phyloP scores from a whole-genome alignment of 2,888 invertebrate genomes.

The Trichopria drosophilae region DNA sequence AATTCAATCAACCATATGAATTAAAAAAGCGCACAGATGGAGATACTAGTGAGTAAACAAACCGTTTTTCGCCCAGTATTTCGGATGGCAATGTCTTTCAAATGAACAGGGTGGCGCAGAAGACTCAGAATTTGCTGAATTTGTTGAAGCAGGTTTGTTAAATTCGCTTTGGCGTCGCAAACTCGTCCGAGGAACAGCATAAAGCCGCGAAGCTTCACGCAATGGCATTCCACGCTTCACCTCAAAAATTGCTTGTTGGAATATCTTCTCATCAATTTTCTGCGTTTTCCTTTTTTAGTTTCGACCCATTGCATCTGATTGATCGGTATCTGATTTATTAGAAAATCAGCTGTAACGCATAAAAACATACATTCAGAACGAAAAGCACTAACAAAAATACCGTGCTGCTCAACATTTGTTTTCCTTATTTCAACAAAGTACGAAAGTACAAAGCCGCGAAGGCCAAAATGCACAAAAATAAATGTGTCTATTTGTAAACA shows the following conservation, averaged over 20 bases:
- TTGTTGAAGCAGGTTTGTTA: neutral
- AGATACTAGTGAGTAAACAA: neutral
- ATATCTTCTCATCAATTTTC: neutral
- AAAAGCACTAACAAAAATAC: no score
- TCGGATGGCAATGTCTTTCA: neutral
- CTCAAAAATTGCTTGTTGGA: neutral
- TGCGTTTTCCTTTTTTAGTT: neutral
- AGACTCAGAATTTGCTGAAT: no score
- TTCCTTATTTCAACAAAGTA: no score
- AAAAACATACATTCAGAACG: no score
- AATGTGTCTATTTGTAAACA: no score
- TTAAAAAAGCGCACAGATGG: neutral
- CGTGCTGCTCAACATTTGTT: no score
- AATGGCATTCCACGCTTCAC: neutral
- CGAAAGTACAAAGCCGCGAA: no score
- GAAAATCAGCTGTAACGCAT: no score
- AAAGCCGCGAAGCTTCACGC: neutral
- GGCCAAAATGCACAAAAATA: no score
- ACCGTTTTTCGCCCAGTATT: neutral
- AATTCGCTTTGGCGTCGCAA: neutral
- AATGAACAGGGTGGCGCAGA: neutral
- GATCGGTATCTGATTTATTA: no score
- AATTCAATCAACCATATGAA: no score
- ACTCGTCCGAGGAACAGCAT: neutral
- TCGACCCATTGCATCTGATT: constrained; percentile 1